phyloP scores from a whole-genome alignment of 1,140 invertebrate genomes.

The Trachymyrmex septentrionalis region DNA sequence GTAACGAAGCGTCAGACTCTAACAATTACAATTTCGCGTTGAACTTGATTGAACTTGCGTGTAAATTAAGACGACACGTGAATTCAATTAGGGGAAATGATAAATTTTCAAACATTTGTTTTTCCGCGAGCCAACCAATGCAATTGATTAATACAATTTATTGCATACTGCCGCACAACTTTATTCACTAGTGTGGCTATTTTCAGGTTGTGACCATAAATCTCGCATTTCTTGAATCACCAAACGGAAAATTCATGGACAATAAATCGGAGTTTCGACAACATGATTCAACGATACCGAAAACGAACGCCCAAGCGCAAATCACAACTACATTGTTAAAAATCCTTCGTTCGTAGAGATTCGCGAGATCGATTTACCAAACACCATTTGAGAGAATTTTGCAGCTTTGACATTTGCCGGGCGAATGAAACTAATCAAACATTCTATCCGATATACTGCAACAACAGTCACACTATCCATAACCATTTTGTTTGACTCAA shows the following conservation, averaged over 20 bases:
- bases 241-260: conserved; percentile 47
- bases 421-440: conserved; percentile 59
- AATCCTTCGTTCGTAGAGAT: conserved; percentile 23
- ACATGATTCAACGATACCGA: conserved; percentile 48
- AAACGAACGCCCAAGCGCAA: conserved; percentile 41
- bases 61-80: neutral
- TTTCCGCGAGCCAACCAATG: neutral
- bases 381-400: conserved; percentile 41
- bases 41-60: neutral
- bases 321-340: conserved; percentile 56
- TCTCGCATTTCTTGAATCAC: conserved; percentile 56
- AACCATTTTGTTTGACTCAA: conserved; percentile 36
- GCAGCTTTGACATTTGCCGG: conserved; percentile 54
- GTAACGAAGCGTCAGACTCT: neutral
- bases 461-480: conserved; percentile 32
- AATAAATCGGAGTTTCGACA: conserved; percentile 58
- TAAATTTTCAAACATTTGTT: conserved; percentile 1
- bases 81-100: conserved; percentile 23
- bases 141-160: conserved; percentile 28
- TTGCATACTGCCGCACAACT: conserved; percentile 31
- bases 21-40: neutral
- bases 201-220: conserved; percentile 39
- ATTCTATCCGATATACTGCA: conserved; percentile 42
- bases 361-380: conserved; percentile 53
- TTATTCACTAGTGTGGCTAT: conserved; percentile 34